A percentile compares a stretch with the other conserved stretches of the same genome.
phyloP scores from a whole-genome alignment of 2,888 invertebrate species.

The Pristionchus maxplancki region DNA sequence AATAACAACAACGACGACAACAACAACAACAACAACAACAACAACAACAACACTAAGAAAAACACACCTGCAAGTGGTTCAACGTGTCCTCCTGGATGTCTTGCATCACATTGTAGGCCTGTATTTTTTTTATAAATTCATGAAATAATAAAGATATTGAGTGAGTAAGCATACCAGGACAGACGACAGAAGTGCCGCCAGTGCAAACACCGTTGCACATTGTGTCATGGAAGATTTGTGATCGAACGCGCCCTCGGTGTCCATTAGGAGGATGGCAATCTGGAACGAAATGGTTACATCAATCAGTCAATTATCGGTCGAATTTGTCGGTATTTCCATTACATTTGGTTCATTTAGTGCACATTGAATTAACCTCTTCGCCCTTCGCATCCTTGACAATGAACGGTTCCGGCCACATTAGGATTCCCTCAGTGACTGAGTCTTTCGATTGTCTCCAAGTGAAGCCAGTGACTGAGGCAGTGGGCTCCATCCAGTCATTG shows the following conservation, averaged over 20 bases:
- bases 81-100: not conserved
- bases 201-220: conserved; percentile 12
- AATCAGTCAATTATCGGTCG: too few species aligned
- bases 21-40: not conserved
- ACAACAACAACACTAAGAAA: not conserved
- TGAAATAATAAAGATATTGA: too few species aligned
- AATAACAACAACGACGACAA: not conserved
- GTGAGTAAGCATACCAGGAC: not conserved
- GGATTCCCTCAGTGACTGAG: conserved; percentile 16
- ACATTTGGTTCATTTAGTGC: not conserved
- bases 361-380: too few species aligned
- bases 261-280: conserved; percentile 21
- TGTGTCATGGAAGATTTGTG: not conserved
- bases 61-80: not conserved
- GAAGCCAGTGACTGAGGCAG: not conserved
- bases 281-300: not conserved
- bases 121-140: too few species aligned
- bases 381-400: conserved; percentile 12
- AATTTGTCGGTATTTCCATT: too few species aligned
- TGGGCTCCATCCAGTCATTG: not conserved
- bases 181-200: not conserved
- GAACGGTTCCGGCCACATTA: conserved; percentile 29
- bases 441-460: not conserved
- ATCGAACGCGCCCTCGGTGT: conserved; percentile 21
- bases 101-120: conserved; percentile 5